Evolutionary conservation across 2,797 vertebrate genomes (phyloP).

Genomic region (Trachurus trachurus): DNA sequence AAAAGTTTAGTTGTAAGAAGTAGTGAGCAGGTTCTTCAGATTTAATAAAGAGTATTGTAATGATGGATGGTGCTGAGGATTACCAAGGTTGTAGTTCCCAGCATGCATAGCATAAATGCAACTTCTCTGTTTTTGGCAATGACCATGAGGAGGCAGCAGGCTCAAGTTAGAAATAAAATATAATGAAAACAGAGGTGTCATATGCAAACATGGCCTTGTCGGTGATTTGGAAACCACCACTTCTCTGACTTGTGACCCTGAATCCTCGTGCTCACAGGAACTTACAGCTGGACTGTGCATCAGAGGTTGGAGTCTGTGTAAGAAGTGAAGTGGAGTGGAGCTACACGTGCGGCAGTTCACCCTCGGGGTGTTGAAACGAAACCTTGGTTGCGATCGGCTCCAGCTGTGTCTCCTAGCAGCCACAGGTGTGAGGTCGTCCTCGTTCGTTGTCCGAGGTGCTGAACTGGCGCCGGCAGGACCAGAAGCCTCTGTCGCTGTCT

Average conservation of each 20-base stretch:
- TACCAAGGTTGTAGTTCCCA: background rate
- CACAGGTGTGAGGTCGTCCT: conserved; percentile 39
- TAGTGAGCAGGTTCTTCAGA: background rate
- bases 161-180: background rate
- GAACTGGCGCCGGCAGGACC: conserved; percentile 14
- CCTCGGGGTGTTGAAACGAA: conserved; percentile 7
- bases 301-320: background rate
- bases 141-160: background rate
- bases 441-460: conserved; percentile 28
- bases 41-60: background rate
- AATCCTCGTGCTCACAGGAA: background rate
- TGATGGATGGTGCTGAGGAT: background rate
- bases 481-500: conserved; percentile 4
- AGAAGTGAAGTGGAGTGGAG: background rate
- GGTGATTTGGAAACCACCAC: background rate
- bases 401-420: conserved; percentile 32
- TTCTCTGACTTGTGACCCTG: background rate
- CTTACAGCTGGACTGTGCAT: background rate
- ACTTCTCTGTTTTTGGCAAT: background rate
- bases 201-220: background rate
- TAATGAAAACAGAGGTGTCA: background rate
- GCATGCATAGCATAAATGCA: background rate
- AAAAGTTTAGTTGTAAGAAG: background rate
- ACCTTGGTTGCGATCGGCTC: conserved; percentile 16
- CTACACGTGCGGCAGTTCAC: conserved; percentile 4